phyloP scores from a whole-genome alignment of 2,797 vertebrate species.

The Crenuchus spilurus region DNA sequence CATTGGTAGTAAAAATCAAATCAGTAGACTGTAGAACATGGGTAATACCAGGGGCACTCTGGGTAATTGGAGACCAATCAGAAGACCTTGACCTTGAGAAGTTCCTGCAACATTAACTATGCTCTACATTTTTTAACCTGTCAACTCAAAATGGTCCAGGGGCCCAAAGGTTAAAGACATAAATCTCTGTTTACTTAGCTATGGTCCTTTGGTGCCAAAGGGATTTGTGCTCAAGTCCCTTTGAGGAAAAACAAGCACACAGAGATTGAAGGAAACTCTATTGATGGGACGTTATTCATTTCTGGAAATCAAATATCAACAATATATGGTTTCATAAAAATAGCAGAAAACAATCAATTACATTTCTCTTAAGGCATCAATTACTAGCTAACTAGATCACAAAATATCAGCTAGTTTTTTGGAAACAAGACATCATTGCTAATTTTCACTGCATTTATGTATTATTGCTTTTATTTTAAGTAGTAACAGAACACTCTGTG shows the following conservation, averaged over 20 bases:
- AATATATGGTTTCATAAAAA: neutral
- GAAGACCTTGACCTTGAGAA: conserved; percentile 36
- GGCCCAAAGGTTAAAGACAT: conserved; percentile 62
- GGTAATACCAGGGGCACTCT: conserved; percentile 43
- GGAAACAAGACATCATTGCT: no score
- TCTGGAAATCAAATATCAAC: conserved; percentile 17
- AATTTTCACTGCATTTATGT: no score
- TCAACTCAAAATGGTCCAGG: conserved; percentile 52
- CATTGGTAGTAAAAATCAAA: conserved; percentile 34
- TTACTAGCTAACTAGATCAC: neutral
- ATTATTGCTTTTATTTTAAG: no score
- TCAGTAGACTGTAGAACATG: conserved; percentile 33
- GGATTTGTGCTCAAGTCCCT: conserved; percentile 43
- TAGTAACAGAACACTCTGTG: no score
- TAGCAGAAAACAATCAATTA: neutral
- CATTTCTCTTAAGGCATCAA: neutral
- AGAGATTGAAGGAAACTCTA: conserved; percentile 23
- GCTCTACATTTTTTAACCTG: conserved; percentile 56
- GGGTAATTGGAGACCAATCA: conserved; percentile 56
- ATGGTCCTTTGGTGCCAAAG: conserved; percentile 49
- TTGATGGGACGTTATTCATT: conserved; percentile 15
- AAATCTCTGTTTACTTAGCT: conserved; percentile 59
- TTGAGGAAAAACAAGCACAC: conserved; percentile 42
- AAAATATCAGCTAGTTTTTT: no score
- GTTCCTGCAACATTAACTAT: conserved; percentile 42